Evolutionary conservation across 2,797 vertebrate genomes (phyloP).

Genomic region (Anguilla marmorata): DNA sequence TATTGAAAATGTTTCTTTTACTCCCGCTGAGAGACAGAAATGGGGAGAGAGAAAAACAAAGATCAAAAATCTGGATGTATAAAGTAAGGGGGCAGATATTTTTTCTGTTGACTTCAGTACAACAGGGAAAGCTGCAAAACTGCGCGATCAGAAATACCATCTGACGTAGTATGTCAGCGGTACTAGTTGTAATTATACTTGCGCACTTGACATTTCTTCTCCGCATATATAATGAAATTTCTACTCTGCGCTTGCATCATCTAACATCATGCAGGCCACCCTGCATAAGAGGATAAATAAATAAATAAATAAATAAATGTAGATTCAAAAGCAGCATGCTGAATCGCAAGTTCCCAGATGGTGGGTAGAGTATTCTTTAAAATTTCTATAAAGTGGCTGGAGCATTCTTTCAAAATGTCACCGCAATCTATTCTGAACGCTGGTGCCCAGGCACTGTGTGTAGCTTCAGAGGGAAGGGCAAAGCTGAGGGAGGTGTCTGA

Average conservation of each 20-base stretch:
- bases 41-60: not conserved
- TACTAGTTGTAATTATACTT: not conserved
- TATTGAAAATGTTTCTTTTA: not conserved
- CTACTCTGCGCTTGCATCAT: not conserved
- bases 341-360: not conserved
- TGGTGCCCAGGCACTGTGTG: not conserved
- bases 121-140: not conserved
- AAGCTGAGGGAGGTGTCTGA: not conserved
- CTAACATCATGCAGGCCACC: not conserved
- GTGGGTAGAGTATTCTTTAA: not conserved
- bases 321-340: not conserved
- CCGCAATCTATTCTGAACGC: not conserved
- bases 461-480: not conserved
- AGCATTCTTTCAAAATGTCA: not conserved
- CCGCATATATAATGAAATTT: not conserved
- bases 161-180: not conserved
- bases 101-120: not conserved
- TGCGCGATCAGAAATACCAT: not conserved
- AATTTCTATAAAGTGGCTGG: not conserved
- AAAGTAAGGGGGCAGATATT: not conserved
- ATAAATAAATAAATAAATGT: not conserved
- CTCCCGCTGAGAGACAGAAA: conserved; percentile 8
- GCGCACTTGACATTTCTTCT: not conserved
- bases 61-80: not conserved
- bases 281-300: not conserved